phyloP scores from a whole-genome alignment of 2,797 vertebrate genomes.

The Poecilia gillii region DNA sequence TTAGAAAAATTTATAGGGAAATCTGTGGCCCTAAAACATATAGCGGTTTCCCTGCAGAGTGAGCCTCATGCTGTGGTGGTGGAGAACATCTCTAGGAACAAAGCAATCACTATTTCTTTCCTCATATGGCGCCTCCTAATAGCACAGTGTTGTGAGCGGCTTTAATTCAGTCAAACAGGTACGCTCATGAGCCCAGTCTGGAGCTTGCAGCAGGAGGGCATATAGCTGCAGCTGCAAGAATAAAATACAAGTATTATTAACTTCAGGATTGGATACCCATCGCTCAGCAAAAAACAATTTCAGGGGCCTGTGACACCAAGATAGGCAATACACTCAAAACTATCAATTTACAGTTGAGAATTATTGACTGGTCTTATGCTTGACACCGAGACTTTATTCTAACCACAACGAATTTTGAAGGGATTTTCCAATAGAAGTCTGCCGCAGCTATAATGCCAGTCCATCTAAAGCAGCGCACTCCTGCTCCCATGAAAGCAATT shows the following conservation, averaged over 20 bases:
- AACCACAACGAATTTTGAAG: conserved; percentile 65
- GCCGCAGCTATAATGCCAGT: conserved; percentile 59
- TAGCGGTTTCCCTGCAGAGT: conserved; percentile 54
- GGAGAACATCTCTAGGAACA: conserved; percentile 48
- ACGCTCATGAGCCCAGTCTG: conserved; percentile 38
- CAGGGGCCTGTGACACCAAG: conserved; percentile 40
- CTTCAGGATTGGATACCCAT: conserved; percentile 53
- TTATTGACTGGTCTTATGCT: conserved; percentile 61
- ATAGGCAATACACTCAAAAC: conserved; percentile 53
- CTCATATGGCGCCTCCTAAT: conserved; percentile 52
- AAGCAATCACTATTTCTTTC: conserved; percentile 68
- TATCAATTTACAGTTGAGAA: conserved; percentile 67
- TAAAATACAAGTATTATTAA: conserved; percentile 67
- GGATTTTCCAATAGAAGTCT: conserved; percentile 71
- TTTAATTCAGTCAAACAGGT: conserved; percentile 69
- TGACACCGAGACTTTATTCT: conserved; percentile 65
- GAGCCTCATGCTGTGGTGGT: conserved; percentile 45
- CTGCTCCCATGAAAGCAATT: conserved; percentile 69
- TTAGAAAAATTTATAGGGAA: conserved; percentile 59
- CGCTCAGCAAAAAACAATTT: conserved; percentile 62
- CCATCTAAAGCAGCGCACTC: conserved; percentile 56
- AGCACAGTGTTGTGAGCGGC: conserved; percentile 27
- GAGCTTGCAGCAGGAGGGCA: conserved; percentile 37
- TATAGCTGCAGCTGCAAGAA: conserved; percentile 47
- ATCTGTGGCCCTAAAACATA: conserved; percentile 55